phyloP scores from a whole-genome alignment of 2,113 vertebrate species.

The Mastomys coucha region DNA sequence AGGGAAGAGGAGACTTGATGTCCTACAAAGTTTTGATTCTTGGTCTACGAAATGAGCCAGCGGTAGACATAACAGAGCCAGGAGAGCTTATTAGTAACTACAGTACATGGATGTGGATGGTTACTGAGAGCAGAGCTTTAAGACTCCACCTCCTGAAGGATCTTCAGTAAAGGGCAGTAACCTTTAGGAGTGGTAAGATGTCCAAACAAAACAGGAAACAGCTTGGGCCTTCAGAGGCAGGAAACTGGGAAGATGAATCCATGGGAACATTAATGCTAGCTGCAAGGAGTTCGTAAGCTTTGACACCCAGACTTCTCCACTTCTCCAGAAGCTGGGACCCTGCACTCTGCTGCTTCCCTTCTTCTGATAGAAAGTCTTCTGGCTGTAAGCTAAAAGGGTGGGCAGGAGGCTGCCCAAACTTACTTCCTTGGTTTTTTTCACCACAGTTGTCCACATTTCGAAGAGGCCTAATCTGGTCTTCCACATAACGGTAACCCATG shows the following conservation, averaged over 20 bases:
- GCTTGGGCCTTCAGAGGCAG: not conserved
- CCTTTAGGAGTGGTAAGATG: not conserved
- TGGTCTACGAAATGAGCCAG: not conserved
- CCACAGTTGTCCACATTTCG: not conserved
- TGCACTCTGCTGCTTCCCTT: not conserved
- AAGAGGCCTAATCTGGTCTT: not conserved
- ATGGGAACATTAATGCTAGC: not conserved
- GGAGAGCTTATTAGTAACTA: not conserved
- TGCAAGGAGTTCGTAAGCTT: not conserved
- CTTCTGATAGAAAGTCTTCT: not conserved
- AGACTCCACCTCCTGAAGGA: not conserved
- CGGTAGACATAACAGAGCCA: not conserved
- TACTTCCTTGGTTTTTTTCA: not conserved
- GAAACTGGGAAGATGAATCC: not conserved
- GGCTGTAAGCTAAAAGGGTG: not conserved
- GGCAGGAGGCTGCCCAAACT: not conserved
- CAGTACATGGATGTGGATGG: no score
- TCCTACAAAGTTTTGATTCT: not conserved
- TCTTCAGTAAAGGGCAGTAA: not conserved
- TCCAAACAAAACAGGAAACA: not conserved
- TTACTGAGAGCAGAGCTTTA: not conserved
- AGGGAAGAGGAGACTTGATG: not conserved
- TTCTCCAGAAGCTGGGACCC: not conserved
- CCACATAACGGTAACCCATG: not conserved
- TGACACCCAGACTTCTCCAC: not conserved